Evolutionary conservation across 2,888 invertebrate species (phyloP).

Genomic region (Arrhopalites spinosus): DNA sequence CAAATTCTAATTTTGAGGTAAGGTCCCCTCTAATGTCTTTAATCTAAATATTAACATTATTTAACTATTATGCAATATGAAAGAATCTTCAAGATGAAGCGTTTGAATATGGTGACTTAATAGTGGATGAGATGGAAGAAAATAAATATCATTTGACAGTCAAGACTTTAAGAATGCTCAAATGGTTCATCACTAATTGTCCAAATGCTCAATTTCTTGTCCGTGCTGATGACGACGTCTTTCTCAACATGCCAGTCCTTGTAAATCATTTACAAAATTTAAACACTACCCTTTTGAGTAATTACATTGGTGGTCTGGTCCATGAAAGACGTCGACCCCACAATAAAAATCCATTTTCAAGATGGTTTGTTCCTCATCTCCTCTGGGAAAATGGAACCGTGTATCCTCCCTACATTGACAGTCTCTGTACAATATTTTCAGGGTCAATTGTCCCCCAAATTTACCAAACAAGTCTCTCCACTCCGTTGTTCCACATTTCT

Average conservation of each 20-base stretch:
- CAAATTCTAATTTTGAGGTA: background rate
- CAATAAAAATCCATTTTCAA: conserved; percentile 30
- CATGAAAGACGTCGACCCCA: conserved; percentile 14
- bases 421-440: conserved; percentile 13
- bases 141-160: conserved; percentile 24
- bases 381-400: background rate
- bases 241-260: conserved; percentile 30
- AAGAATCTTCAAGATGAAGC: conserved; percentile 22
- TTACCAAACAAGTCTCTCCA: conserved; percentile 9
- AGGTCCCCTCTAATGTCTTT: background rate
- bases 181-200: conserved; percentile 37
- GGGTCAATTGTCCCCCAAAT: conserved; percentile 20
- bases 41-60: background rate
- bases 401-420: conserved; percentile 26
- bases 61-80: background rate
- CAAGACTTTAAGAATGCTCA: conserved; percentile 34
- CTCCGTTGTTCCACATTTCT: conserved; percentile 32
- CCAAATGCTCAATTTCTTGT: conserved; percentile 30
- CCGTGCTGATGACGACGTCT: conserved; percentile 37
- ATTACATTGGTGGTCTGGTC: conserved; percentile 33
- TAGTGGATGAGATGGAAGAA: conserved; percentile 39
- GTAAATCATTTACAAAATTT: conserved; percentile 9
- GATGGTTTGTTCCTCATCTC: too few relatives aligned
- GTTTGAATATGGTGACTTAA: conserved; percentile 24
- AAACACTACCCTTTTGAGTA: conserved; percentile 2